Evolutionary conservation across 2,113 vertebrate species (phyloP).

Genomic region (Orycteropus afer): DNA sequence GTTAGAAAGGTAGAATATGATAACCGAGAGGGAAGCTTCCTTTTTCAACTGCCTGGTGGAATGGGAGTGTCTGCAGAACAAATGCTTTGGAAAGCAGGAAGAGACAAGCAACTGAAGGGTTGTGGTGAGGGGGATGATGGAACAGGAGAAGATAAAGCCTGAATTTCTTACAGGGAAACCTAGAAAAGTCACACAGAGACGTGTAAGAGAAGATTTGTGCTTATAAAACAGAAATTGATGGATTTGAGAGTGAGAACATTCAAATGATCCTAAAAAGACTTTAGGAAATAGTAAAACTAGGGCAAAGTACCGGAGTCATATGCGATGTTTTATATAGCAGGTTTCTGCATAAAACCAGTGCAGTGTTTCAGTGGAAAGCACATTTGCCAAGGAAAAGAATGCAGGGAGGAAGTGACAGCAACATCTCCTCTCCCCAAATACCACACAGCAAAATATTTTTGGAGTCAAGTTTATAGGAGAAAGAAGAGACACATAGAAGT

Average conservation of each 20-base stretch:
- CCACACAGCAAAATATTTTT: not conserved
- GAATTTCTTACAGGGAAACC: not conserved
- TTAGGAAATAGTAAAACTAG: not conserved
- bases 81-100: not conserved
- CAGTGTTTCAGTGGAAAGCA: not conserved
- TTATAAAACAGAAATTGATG: not conserved
- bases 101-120: not conserved
- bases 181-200: not conserved
- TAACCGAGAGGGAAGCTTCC: accelerated
- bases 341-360: not conserved
- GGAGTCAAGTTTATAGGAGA: not conserved
- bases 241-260: slow-evolving; percentile 11
- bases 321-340: not conserved
- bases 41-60: not conserved
- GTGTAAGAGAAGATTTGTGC: not conserved
- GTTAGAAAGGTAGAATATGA: not conserved
- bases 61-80: not conserved
- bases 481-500: not conserved
- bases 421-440: not conserved
- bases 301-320: not conserved
- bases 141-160: not conserved
- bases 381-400: not conserved
- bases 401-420: not conserved
- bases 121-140: not conserved
- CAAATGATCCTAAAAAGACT: slow-evolving; percentile 42